A percentile compares a stretch with the other conserved stretches of the same genome.
phyloP scores from a whole-genome alignment of 2,113 vertebrate species.

The Pogona vitticeps region DNA sequence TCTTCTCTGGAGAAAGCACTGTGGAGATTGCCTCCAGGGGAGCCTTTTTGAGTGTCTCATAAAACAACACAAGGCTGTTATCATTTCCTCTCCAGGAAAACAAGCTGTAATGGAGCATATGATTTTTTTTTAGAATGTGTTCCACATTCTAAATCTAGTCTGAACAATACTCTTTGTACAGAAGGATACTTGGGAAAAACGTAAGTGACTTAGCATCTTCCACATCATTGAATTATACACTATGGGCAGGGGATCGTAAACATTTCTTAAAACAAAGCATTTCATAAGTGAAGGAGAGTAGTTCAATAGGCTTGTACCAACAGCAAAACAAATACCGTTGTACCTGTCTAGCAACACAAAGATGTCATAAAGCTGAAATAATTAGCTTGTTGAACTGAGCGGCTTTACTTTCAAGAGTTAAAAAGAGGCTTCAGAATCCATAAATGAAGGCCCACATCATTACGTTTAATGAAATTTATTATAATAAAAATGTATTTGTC shows the following conservation, averaged over 20 bases:
- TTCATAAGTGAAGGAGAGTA: background rate
- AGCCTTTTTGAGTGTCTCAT: conserved; percentile 1
- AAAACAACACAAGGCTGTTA: background rate
- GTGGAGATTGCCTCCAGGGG: background rate
- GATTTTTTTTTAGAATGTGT: background rate
- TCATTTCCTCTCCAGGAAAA: background rate
- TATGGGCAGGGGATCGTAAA: background rate
- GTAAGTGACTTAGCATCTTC: background rate
- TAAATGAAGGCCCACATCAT: background rate
- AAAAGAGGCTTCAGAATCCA: conserved; percentile 1
- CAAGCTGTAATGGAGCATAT: background rate
- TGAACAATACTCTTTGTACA: background rate
- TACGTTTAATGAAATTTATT: conserved; percentile 9
- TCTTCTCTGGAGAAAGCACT: background rate
- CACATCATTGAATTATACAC: background rate
- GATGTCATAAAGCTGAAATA: conserved; percentile 4
- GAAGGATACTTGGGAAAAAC: background rate
- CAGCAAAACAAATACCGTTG: background rate
- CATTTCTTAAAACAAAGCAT: background rate
- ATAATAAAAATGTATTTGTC: background rate
- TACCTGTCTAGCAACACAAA: background rate
- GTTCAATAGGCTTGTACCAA: background rate
- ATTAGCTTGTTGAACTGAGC: conserved; percentile 4
- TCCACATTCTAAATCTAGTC: background rate
- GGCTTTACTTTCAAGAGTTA: conserved; percentile 3